Percentiles rank a stretch among this genome's conserved stretches.
Evolutionary conservation across 1,140 invertebrate genomes (phyloP).

Genomic region (Trissolcus basalis): DNA sequence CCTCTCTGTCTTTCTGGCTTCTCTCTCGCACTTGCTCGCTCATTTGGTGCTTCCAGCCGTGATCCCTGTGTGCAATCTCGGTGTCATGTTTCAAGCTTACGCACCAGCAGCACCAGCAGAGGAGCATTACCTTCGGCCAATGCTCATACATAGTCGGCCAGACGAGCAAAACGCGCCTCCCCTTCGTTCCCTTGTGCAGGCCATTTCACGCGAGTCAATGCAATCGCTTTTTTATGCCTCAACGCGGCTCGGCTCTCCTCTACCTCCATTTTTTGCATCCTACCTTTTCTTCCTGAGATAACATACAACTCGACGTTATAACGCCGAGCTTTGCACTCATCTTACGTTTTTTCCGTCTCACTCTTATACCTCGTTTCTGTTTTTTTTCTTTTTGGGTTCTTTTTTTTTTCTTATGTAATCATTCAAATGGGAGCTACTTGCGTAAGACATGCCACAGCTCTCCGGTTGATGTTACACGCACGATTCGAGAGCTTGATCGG

Average conservation of each 20-base stretch:
- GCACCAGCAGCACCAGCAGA: constrained; percentile 47
- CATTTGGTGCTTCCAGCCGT: constrained; percentile 32
- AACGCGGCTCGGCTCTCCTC: neutral
- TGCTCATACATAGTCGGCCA: constrained; percentile 44
- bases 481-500: too few relatives aligned
- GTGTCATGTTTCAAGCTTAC: constrained; percentile 72
- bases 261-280: too few relatives aligned
- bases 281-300: neutral
- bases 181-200: too few relatives aligned
- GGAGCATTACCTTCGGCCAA: constrained; percentile 50
- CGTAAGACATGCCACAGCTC: constrained; percentile 1
- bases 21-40: neutral
- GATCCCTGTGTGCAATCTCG: constrained; percentile 50
- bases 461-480: neutral
- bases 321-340: too few relatives aligned
- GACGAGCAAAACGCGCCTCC: neutral
- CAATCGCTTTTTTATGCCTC: constrained; percentile 32
- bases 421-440: neutral
- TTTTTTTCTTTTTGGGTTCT: neutral
- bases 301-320: neutral
- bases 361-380: constrained; percentile 20
- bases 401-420: neutral
- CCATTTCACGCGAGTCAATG: constrained; percentile 22
- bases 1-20: constrained; percentile 21
- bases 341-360: neutral